Evolutionary conservation across 2,113 vertebrate genomes (phyloP), one percentile per base, ranked within the genome.

Genomic region (Chaetodon auriga): DNA sequence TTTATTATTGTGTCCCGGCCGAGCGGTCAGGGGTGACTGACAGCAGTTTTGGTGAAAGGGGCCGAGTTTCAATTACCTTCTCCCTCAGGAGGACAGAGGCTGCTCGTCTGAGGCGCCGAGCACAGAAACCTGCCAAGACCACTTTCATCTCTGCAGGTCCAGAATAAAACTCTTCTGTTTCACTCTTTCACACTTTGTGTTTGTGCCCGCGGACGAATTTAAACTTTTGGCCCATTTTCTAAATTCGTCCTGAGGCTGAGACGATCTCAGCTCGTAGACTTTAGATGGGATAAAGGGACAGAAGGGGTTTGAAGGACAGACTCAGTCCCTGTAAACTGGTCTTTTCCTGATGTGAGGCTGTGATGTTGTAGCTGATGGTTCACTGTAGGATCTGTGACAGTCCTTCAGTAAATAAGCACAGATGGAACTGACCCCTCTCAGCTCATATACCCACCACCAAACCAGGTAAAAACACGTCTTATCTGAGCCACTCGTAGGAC

Each of bases 11-110:
- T n/a, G 72, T 72, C 75, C 46, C 23, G 13, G 72, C 62, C 45
- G 7, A 63, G 51, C 0, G 62, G 49, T 77, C 82, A 69, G 80
- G 16, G 64, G 57, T 75, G 75, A 83, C 80, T 82, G 85, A 86
- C 73, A 78, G 87, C 58, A 21, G 62, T 54, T 84, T 77, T 55
- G 76, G 75, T 64, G 68, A 46, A 55, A 41, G 19, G 46, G 70
- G 72, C 76, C 15, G 41, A 61, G 77, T 76, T 86, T 91, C 85
- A 87, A 81, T 86, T 85, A 88, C 68, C 77, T 35, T 82, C 35
- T 79, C 68, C 72, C 74, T 43, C 25, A 21, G 82, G 76, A 71
- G 75, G 71, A 73, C 36, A 7, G 64, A 71, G 60, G 68, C 41
- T 19, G 78, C 63, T 73, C 73, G 53, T 70, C 81, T 75, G 35